Evolutionary conservation across 2,888 invertebrate species (phyloP).

Genomic region (Cremastinae sp.): DNA sequence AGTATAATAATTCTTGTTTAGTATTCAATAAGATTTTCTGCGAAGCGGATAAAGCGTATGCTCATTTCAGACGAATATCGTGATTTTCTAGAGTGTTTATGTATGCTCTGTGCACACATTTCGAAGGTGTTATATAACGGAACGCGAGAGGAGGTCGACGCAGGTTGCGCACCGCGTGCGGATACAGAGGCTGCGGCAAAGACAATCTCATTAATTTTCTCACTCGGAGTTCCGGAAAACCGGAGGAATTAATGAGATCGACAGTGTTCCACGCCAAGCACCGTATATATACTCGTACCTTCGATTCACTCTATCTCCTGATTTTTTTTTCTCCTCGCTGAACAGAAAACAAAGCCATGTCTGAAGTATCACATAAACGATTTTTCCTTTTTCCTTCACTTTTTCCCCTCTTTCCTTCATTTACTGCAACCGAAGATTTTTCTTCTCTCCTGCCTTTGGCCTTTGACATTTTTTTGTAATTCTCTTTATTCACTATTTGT

Average conservation of each 20-base stretch:
- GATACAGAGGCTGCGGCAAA: conserved; percentile 33
- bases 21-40: too few species aligned
- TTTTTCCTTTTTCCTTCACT: conserved; percentile 30
- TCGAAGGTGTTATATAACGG: too few species aligned
- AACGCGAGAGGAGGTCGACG: too few species aligned
- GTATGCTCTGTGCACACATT: too few species aligned
- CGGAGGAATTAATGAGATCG: conserved; percentile 55
- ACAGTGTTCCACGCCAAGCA: conserved; percentile 33
- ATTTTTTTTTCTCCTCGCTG: conserved; percentile 8
- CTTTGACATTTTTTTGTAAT: conserved; percentile 25
- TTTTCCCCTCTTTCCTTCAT: conserved; percentile 22
- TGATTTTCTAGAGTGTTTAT: too few species aligned
- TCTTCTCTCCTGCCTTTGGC: conserved; percentile 22
- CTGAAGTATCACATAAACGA: conserved; percentile 39
- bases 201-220: conserved; percentile 57
- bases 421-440: too few species aligned
- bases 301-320: neutral
- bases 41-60: too few species aligned
- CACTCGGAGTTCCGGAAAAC: conserved; percentile 43
- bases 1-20: too few species aligned
- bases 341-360: conserved; percentile 20
- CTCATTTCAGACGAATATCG: too few species aligned
- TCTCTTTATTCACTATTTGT: conserved; percentile 48
- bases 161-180: conserved; percentile 24
- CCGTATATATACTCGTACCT: neutral